Base-by-base conservation (phyloP, 1,140 invertebrate species). In the Whitmania pigra region DNA sequence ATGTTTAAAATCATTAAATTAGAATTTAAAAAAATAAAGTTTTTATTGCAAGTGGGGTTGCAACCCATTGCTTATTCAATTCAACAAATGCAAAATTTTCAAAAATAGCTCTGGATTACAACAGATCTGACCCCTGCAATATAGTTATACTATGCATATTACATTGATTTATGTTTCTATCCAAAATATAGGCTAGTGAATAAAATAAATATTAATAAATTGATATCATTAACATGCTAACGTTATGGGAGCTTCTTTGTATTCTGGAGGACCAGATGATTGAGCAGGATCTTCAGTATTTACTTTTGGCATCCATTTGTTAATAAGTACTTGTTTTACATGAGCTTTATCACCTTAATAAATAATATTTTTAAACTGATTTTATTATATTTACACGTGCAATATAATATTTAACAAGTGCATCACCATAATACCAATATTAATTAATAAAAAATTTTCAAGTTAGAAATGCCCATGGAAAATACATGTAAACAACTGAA, bases 241-340 rank as follows among this genome's bases (percentile, higher is more conserved):
- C 79, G 76, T 81, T 27, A 84, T 77, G 17, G 85, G 83, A 53
- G 80, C 82, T 72, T 92, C 89, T 75, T 87, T 86, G 77, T 88
- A 89, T 27, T 84, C 82, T 22, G 78, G 78, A 25, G 79, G 78
- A 54, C 76, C 76, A 36, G 73, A 74, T 15, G 67, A 49, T 54
- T 71, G 27, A 27, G 69, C 63, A n/a, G 63, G 67, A 29, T 53
- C 31, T 55, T 40, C 66, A 31, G 60, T 84, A 0, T 63, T 89
- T 0, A 89, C 86, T 0, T 87, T 85, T 0, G 92, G 92, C 85
- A 92, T 89, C 71, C 89, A 88, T 80, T 94, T 95, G 78, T 95
- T 94, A 1, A 96, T 88, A 75, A 95, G 80, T 22, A 89, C 82
- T 73, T 84, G 83, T 72, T 79, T 78, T 74, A 83, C 82, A 25